Conservation (phyloP, 2,888 invertebrate genomes). For the Oxytorus armatus region DNA sequence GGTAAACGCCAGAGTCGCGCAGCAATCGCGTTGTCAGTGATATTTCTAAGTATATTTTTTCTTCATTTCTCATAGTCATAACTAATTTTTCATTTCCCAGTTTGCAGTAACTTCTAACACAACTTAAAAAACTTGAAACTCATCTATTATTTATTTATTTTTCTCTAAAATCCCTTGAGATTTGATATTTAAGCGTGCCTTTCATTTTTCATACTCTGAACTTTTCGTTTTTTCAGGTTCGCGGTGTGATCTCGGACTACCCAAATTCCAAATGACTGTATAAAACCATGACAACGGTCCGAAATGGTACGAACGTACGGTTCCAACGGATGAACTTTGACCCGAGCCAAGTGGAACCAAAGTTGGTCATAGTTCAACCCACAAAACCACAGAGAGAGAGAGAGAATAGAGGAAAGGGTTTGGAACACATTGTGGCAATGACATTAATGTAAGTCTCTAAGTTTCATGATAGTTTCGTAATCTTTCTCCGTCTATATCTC, state of each 20-base stretch:
- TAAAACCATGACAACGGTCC: not conserved
- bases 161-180: too few relatives aligned
- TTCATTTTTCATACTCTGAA: not conserved
- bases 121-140: too few relatives aligned
- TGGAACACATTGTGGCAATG: conserved; percentile 14
- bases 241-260: conserved; percentile 20
- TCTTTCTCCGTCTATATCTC: conserved; percentile 4
- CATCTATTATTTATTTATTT: too few relatives aligned
- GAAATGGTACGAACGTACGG: conserved; percentile 21
- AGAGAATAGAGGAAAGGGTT: conserved; percentile 5
- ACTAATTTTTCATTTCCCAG: not conserved
- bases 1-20: too few relatives aligned
- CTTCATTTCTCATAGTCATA: not conserved
- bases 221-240: not conserved
- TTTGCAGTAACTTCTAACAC: too few relatives aligned
- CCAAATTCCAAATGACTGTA: conserved; percentile 2
- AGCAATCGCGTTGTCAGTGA: too few relatives aligned
- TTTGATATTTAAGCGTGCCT: too few relatives aligned
- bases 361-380: conserved; percentile 53
- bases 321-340: conserved; percentile 62
- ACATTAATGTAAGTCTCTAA: conserved; percentile 52
- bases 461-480: conserved; percentile 52
- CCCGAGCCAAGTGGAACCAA: conserved; percentile 57
- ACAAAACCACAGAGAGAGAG: conserved; percentile 23
- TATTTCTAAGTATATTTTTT: too few relatives aligned